Evolutionary conservation across 2,113 vertebrate genomes (phyloP), one percentile per base, ranked within the genome.

Genomic region (Apteryx mantelli): DNA sequence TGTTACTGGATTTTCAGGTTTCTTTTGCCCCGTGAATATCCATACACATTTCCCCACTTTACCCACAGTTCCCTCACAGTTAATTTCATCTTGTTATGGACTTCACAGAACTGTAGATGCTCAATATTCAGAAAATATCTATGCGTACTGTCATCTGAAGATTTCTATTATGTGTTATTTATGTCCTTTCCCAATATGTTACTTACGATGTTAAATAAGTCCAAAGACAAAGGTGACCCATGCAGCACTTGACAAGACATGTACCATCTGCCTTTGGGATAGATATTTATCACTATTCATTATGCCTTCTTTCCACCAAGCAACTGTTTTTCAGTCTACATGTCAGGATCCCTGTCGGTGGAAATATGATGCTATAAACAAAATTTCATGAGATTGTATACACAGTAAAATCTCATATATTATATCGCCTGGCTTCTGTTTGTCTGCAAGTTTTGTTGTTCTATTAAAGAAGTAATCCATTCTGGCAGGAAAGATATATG

Each of bases 261-360:
- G 40, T 24, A 44, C 42, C 75, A 69, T 80, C 70, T 90, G 53
- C 61, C n/a, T 90, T 79, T 26, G 2, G 60, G 22, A 64, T 24
- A 68, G 82, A 34, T 79, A 80, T 66, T 92, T 83, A 89, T 85
- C 74, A 76, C 85, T 96, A 74, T 80, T 71, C 53, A 68, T 91
- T 77, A 89, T 16, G 13, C 5, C 61, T 75, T 85, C 7, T 76
- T 95, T 94, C 66, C 44, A 92, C 14, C 8, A 71, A 91, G 40
- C 34, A 85, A 86, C 56, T 71, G 50, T 36, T 95, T 88, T 78
- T 82, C 60, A 65, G 61, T 71, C 52, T 92, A 55, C 21, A 5
- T 74, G 85, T 70, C 58, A 64, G 26, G 83, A 94, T 81, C 82
- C 60, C 44, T 91, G 76, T 88, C 74, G 64, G 65, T 24, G n/a